Evolutionary conservation across 2,113 vertebrate species (phyloP), one percentile per base, ranked within the genome.

Genomic region (Hystrix brachyura): DNA sequence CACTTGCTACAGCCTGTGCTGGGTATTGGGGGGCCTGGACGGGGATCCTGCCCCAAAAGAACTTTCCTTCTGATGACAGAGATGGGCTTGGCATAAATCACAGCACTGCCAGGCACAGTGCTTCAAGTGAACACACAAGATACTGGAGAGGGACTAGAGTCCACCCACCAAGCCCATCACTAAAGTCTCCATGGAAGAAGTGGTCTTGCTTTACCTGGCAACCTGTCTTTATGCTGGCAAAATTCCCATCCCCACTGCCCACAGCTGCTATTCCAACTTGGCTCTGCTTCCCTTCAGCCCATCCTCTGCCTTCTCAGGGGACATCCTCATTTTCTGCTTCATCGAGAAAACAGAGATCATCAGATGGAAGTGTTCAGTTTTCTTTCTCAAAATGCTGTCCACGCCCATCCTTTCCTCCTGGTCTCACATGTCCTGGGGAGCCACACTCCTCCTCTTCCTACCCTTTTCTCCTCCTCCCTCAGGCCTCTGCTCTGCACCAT

Each of bases 311-410:
- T 87, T 92, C 96, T 94, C 92, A 51, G 80, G 97, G 96, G 94
- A 97, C 3, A 0, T 34, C 64, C 80, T 97, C 84, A 46, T 97
- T 97, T 96, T 95, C 92, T 92, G 87, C 94, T 95, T 97, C 95
- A 92, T 0, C 92, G 96, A 97, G 78, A 90, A 96, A 92, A 80
- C 0, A 95, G 97, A 93, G 80, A 97, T 78, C 21, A 79, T 65
- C 76, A 84, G 59, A 84, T 79, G 81, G 59, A 76, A 90, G 48
- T 3, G 8, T 59, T 95, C 6, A 0, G 19, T 87, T 64, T 93
- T 53, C 64, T 21, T 88, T 84, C 74, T 87, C 19, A 65, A 34
- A 71, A 25, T 46, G 67, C 21, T 64, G 34, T 29, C 69, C 62
- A 60, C n/a, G 91, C 65, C 11, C 43, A 57, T 67, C 46, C 38